phyloP scores from a whole-genome alignment of 2,888 invertebrate genomes.

The Himalopsyche tibetana region DNA sequence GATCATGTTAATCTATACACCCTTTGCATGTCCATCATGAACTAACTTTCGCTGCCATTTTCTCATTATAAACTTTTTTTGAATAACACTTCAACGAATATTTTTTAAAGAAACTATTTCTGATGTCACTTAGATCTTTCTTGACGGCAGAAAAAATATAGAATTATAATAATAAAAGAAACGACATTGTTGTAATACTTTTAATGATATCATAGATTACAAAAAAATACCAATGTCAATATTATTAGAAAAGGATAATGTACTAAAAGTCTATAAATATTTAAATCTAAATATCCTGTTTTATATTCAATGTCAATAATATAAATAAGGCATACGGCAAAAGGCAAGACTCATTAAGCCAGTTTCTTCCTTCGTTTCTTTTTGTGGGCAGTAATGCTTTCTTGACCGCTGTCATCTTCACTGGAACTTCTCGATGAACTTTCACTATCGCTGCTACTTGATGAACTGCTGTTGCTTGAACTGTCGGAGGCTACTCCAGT shows the following conservation, averaged over 20 bases:
- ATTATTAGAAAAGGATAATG: neutral
- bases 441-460: slow-evolving; percentile 80
- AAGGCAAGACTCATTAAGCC: slow-evolving; percentile 65
- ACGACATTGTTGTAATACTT: slow-evolving; percentile 1
- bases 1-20: too few species aligned
- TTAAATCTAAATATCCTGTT: slow-evolving; percentile 36
- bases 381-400: slow-evolving; percentile 91
- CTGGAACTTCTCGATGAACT: slow-evolving; percentile 76
- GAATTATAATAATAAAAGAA: neutral
- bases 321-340: slow-evolving; percentile 35
- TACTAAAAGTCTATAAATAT: slow-evolving; percentile 7
- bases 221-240: slow-evolving; percentile 37
- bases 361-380: slow-evolving; percentile 83
- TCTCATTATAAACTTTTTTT: too few species aligned
- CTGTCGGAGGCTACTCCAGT: slow-evolving; percentile 97
- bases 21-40: too few species aligned
- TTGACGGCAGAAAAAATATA: too few species aligned
- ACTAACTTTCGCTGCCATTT: too few species aligned
- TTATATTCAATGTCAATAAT: slow-evolving; percentile 19
- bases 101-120: too few species aligned
- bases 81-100: too few species aligned
- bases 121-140: too few species aligned
- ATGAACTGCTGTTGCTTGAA: slow-evolving; percentile 91
- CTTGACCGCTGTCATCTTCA: slow-evolving; percentile 89
- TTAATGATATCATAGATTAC: slow-evolving; percentile 31